Percentiles rank a stretch among this genome's conserved stretches.
phyloP scores from a whole-genome alignment of 1,140 invertebrate species.

The Drosophila sp. region DNA sequence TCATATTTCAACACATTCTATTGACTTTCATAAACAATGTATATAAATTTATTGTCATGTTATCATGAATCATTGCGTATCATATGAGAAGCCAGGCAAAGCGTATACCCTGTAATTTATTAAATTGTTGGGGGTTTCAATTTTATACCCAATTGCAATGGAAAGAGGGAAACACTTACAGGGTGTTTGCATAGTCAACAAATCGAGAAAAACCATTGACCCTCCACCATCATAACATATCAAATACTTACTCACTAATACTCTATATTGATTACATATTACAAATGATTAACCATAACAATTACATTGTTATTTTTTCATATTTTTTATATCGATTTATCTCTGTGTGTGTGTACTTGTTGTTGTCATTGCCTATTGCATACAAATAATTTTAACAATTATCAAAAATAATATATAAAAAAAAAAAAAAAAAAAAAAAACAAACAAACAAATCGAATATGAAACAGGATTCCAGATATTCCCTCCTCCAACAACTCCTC shows the following conservation, averaged over 20 bases:
- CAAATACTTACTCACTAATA: conserved; percentile 23
- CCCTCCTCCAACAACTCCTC: conserved; percentile 91
- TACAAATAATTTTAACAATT: conserved; percentile 67
- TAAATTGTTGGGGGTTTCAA: too few species aligned
- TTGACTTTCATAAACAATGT: conserved; percentile 5
- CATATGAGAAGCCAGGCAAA: background rate
- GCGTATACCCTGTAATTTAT: conserved; percentile 7
- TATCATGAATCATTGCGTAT: conserved; percentile 11
- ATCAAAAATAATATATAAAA: conserved; percentile 28
- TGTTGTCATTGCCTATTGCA: conserved; percentile 80
- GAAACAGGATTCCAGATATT: conserved; percentile 91
- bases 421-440: conserved; percentile 36
- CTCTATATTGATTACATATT: conserved; percentile 61
- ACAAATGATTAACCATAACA: conserved; percentile 78
- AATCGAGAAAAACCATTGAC: background rate
- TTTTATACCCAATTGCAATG: too few species aligned
- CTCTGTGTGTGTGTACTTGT: conserved; percentile 81
- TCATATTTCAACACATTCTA: too few species aligned
- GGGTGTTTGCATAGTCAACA: conserved; percentile 10
- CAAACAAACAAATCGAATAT: conserved; percentile 46
- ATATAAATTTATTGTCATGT: conserved; percentile 9
- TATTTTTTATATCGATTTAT: conserved; percentile 76
- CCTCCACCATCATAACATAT: conserved; percentile 7
- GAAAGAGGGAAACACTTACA: background rate
- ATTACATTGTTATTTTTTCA: conserved; percentile 63